phyloP scores from a whole-genome alignment of 30 jellyfish, hydroid and myxozoan species.

The Hydractinia symbiolongicarpus region DNA sequence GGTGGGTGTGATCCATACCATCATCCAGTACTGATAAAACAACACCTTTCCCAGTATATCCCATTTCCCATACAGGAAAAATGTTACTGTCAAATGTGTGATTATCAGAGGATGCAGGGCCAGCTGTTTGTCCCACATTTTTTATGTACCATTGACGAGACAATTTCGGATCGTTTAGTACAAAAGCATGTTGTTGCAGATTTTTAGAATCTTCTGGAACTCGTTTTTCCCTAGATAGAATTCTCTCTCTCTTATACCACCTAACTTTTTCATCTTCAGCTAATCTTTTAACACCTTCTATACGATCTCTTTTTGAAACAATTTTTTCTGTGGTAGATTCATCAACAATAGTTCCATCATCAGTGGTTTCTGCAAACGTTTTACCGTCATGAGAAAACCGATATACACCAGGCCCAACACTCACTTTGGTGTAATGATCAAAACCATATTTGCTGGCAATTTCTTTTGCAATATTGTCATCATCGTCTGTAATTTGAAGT shows the following conservation, averaged over 20 bases:
- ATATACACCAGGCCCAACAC: constrained; percentile 73
- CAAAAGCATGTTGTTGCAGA: constrained; percentile 5
- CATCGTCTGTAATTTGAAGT: constrained; percentile 72
- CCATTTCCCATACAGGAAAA: constrained; percentile 69
- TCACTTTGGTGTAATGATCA: constrained; percentile 29
- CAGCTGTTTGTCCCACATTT: constrained; percentile 81
- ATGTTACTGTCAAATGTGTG: constrained; percentile 62
- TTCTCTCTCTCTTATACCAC: constrained; percentile 68
- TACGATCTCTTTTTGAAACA: constrained; percentile 58
- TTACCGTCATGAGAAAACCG: constrained; percentile 52
- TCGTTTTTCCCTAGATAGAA: constrained; percentile 74
- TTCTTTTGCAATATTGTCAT: constrained; percentile 52
- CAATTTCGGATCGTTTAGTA: constrained; percentile 65
- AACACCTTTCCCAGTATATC: constrained; percentile 87
- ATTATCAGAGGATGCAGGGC: constrained; percentile 42
- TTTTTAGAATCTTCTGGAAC: constrained; percentile 21
- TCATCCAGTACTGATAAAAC: constrained; percentile 89
- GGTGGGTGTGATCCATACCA: constrained; percentile 98
- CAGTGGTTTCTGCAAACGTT: constrained; percentile 16
- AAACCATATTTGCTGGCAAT: constrained; percentile 74
- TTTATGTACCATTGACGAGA: constrained; percentile 72
- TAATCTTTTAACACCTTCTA: constrained; percentile 62
- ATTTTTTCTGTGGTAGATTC: not conserved
- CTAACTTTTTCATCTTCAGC: constrained; percentile 73
- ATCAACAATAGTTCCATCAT: not conserved